phyloP scores from a whole-genome alignment of 1,140 invertebrate species.

The Sipha flava region DNA sequence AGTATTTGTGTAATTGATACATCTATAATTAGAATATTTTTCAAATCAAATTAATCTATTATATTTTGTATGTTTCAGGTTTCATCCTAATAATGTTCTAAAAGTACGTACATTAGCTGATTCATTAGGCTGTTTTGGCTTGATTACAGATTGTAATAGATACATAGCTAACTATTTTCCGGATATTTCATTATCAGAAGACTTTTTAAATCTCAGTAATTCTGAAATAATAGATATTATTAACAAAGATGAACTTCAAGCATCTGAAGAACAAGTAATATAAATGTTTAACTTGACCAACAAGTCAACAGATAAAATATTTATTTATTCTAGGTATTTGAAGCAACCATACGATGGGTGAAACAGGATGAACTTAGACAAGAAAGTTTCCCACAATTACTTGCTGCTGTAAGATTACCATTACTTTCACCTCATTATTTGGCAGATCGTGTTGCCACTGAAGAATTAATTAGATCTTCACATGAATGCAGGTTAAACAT shows the following conservation, averaged over 20 bases:
- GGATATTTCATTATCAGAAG: slow-evolving; percentile 66
- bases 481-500: slow-evolving; percentile 69
- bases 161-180: slow-evolving; percentile 78
- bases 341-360: slow-evolving; percentile 74
- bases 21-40: too few species aligned
- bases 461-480: slow-evolving; percentile 66
- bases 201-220: slow-evolving; percentile 61
- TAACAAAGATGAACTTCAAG: slow-evolving; percentile 68
- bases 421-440: slow-evolving; percentile 73
- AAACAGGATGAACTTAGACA: slow-evolving; percentile 57
- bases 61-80: slow-evolving; percentile 45
- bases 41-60: too few species aligned
- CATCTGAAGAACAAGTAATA: slow-evolving; percentile 56
- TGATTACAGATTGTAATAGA: slow-evolving; percentile 68
- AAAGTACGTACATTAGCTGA: slow-evolving; percentile 76
- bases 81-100: slow-evolving; percentile 76
- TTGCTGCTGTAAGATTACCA: slow-evolving; percentile 69
- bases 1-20: too few species aligned
- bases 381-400: slow-evolving; percentile 57
- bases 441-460: slow-evolving; percentile 72
- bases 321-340: slow-evolving; percentile 52
- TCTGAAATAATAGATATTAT: slow-evolving; percentile 64
- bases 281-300: not conserved
- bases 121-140: slow-evolving; percentile 60
- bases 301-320: not conserved